Evolutionary conservation across 2,797 vertebrate genomes (phyloP), one percentile per base, ranked within the genome.

Genomic region (Sus cebifrons): DNA sequence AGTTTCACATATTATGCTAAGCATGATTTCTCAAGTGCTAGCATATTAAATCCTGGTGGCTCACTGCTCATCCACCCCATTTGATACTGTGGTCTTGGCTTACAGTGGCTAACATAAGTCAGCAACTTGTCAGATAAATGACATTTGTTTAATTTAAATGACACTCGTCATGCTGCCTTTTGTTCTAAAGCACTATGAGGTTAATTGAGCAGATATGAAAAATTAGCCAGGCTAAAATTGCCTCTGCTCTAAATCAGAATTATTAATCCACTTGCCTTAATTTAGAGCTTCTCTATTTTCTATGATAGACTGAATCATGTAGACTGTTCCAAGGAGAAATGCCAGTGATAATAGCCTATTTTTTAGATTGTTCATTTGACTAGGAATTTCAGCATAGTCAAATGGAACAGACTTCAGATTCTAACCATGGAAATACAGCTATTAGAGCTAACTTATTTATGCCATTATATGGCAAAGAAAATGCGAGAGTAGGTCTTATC

Each of bases 171-270:
- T 0, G 0, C 82, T 97, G 96, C 94, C 96, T 98, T 98, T 98
- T 98, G 97, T 98, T 98, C 97, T 95, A 89, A 97, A 98, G 88
- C 85, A 95, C 88, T 62, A 14, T 83, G 97, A 98, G 97, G 97
- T 98, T 99, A 98, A 99, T 98, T 98, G 98, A 98, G 97, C 0
- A 58, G 97, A 97, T 98, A 98, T 95, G 97, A 98, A 98, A 97
- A 98, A 98, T 97, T 98, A 98, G 87, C 86, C 71, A 92, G 49
- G 58, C 81, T 97, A 94, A 98, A 98, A 98, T 84, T 98, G 70
- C 90, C 65, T 97, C 81, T 87, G 58, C 93, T 97, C 27, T 96
- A 85, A 97, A 36, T 98, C 95, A 98, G 95, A 97, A 97, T 92
- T 97, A 74, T 96, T 98, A 98, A 98, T 97, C 88, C 62, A 97